Evolutionary conservation across 2,888 invertebrate species (phyloP), one percentile per base, ranked within the genome.

Genomic region (Rhimphoctona megacephalus): DNA sequence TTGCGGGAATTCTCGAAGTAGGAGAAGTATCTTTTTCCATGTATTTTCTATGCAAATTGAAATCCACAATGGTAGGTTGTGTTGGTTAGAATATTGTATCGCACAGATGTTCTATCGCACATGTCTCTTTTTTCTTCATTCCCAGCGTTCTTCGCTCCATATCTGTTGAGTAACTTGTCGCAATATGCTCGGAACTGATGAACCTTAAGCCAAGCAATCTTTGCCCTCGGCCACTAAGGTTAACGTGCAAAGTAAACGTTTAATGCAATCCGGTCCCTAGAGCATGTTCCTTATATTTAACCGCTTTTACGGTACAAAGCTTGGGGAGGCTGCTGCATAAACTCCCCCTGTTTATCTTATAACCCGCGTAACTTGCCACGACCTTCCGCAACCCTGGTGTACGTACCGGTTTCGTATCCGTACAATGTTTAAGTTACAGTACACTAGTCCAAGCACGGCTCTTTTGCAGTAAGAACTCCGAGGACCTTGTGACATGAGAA

Each of bases 151-250:
- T 78, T 73, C 19, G 0, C 36, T 66, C 52, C 25, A 17, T 17
- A 25, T 72, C 66, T 61, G 70, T 76, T 66, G 85, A 86, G 85
- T 86, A 80, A 86, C 85, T 86, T 72, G 83, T 83, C 46, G 30
- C 39, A 46, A 22, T 72, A 52, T 78, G 30, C 67, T 49, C 43
- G 11, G 57, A 52, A 66, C 36, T 49, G 83, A 77, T 46, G 54
- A 46, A 76, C 49, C 49, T 57, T 39, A 36, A 67, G 9, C 30
- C 69, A 22, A 43, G 46, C 6, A 61, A 46, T 36, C 70, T 49
- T 70, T 76, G 69, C 36, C 77, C 52, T 57, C 17, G 46, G 17
- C 67, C 69, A 22, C 77, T 8, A 39, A 49, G 64, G 54, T 80
- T 22, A 17, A 30, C 54, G 64, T 43, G 74, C 46, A 43, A 22